Evolutionary conservation across 2,113 vertebrate species (phyloP), one percentile per base, ranked within the genome.

Genomic region (Toxotes jaculatrix): DNA sequence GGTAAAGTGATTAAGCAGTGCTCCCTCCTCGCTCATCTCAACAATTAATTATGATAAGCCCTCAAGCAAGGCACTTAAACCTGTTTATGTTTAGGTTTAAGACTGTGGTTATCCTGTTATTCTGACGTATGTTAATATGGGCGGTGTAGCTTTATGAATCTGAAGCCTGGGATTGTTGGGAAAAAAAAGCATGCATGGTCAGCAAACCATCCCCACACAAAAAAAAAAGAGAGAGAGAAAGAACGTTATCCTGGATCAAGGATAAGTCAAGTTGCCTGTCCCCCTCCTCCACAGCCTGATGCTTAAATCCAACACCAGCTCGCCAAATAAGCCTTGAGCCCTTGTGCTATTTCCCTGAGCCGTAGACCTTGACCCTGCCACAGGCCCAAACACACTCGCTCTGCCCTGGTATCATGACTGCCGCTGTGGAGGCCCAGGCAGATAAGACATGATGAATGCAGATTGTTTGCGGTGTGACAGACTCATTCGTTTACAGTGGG

Each of bases 391-490:
- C 78, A 68, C 86, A 85, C 74, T 82, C 68, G 27, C 89, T 83
- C 69, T 74, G 82, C 71, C 83, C 65, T 23, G 36, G 73, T 71
- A 88, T 91, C 83, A 76, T 74, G 86, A 23, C 89, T 88, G 87
- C 85, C 63, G 87, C 86, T 61, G 72, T 21, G 74, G 88, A 89
- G 79, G 88, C 87, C 67, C 56, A 31, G 53, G 84, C 85, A 89
- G 93, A 95, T 94, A 94, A 95, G 92, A 89, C 89, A 90, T 95
- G 94, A 94, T 95, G 90, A 95, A 95, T 95, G 94, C 93, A 94
- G 94, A 95, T 95, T 93, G 94, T 95, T 94, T 92, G 90, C 87
- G 23, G 84, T 68, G 65, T 90, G 94, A 93, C 93, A 94, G 91
- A 74, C 90, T 92, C 94, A 95, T 95, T 91, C 90, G 86, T 95